Percentiles rank a stretch among this genome's conserved stretches.
Evolutionary conservation across 2,113 vertebrate species (phyloP).

Genomic region (Tichodroma muraria): DNA sequence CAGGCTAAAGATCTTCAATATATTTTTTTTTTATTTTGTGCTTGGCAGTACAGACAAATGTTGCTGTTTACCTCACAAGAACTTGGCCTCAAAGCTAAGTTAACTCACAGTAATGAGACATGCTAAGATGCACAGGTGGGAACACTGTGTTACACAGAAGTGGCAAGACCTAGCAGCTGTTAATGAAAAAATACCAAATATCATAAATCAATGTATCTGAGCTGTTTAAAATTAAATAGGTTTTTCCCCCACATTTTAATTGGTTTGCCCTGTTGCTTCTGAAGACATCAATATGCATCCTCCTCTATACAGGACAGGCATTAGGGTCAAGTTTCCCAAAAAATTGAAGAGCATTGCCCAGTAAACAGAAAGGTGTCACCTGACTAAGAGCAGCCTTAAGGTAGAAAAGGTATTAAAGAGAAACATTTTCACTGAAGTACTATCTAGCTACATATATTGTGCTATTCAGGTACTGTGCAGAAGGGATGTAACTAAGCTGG

Average conservation of each 20-base stretch:
- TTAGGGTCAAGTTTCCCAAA: not conserved
- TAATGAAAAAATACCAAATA: not conserved
- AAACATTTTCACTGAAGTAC: not conserved
- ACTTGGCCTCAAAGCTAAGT: not conserved
- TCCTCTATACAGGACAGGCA: not conserved
- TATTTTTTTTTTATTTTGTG: not conserved
- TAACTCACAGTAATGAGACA: not conserved
- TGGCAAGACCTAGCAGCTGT: not conserved
- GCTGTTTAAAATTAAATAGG: not conserved
- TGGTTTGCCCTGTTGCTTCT: not conserved
- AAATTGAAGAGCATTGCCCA: not conserved
- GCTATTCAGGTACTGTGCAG: not conserved
- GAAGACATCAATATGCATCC: not conserved
- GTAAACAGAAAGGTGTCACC: not conserved
- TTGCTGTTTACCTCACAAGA: not conserved
- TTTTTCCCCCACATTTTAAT: not conserved
- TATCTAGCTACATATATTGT: not conserved
- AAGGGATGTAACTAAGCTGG: not conserved
- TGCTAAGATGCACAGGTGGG: not conserved
- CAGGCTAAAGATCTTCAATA: not conserved
- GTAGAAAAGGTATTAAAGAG: not conserved
- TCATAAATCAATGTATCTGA: not conserved
- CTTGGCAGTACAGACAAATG: not conserved
- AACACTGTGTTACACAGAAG: not conserved
- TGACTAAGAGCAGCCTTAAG: not conserved